Base-by-base conservation (phyloP, 2,113 vertebrate species). In the Catharus minimus region DNA sequence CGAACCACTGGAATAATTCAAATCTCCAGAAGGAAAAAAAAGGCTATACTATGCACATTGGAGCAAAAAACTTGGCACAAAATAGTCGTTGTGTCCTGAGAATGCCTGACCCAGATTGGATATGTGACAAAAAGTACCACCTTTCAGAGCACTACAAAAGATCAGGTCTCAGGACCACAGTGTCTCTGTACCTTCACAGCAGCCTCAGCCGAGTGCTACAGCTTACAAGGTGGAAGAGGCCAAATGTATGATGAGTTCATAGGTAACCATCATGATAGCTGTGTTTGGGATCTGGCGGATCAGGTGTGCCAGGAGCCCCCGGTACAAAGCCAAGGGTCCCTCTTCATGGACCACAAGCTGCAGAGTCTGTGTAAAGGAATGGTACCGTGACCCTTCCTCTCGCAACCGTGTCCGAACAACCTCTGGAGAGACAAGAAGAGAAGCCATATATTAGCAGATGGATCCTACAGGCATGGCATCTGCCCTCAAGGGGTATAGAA, bases 271-370 rank as follows among this genome's bases (percentile, higher is more conserved):
- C 76, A 43, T 76, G 55, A 97, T 96, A 32, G 96, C 96, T 8
- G 96, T 52, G 4, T 97, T 97, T 22, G 97, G 96, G 53, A 97
- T 97, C 94, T 97, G 97, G 46, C 96, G 96, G 71, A 96, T 89
- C 86, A 97, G 53, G 52, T 97, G 97, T 9, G 85, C 82, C 81
- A 93, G 75, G 7, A 97, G 95, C 19, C 96, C 97, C 41, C 96
- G 92, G 86, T 97, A 97, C 3, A 97, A 73, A 71, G 95, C 95
- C 39, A 24, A 62, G 43, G 86, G 58, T 19, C 97, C 97, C 56
- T 97, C 97, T 32, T 97, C 97, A 9, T 4, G 67, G 57, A 50
- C 84, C 73, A 97, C 89, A 5, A 97, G 97, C 71, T 72, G 94
- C 82, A 97, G n/a, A 46, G 96, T 96, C 91, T 97, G 97, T 44